phyloP scores from a whole-genome alignment of 2,888 invertebrate species.

The Callimorpha dominula region DNA sequence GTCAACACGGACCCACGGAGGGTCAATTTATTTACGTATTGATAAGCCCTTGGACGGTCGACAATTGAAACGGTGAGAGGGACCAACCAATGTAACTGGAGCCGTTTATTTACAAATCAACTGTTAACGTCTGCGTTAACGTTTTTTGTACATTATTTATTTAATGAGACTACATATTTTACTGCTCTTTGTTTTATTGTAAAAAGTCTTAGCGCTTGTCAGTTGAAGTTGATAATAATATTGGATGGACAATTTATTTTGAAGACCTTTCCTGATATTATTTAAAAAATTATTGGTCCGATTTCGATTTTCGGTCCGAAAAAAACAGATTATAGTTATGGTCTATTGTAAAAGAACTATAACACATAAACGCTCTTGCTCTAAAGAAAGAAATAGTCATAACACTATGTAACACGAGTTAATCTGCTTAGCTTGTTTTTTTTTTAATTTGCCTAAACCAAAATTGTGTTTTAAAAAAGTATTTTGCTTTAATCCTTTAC shows the following conservation, averaged over 20 bases:
- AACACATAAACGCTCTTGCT: too few relatives aligned
- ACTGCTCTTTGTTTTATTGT: background rate
- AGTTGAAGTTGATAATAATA: background rate
- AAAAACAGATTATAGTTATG: too few relatives aligned
- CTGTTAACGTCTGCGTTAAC: slow-evolving; percentile 13
- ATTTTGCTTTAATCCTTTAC: too few relatives aligned
- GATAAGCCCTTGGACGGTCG: slow-evolving; percentile 71
- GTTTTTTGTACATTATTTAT: slow-evolving; percentile 19
- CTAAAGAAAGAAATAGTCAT: too few relatives aligned
- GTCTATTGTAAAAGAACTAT: too few relatives aligned
- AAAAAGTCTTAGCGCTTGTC: background rate
- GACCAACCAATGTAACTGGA: slow-evolving; percentile 46
- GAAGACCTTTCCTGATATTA: background rate
- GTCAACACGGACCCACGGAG: slow-evolving; percentile 55
- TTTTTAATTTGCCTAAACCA: too few relatives aligned
- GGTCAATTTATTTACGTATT: slow-evolving; percentile 76
- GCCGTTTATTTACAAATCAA: slow-evolving; percentile 45
- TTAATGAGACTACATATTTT: background rate
- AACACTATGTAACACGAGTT: too few relatives aligned
- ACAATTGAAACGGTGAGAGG: slow-evolving; percentile 55
- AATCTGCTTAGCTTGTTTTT: too few relatives aligned
- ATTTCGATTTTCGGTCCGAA: too few relatives aligned
- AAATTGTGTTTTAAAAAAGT: too few relatives aligned
- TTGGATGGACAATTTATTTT: background rate
- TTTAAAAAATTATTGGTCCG: background rate